phyloP scores from a whole-genome alignment of 2,888 invertebrate genomes.

The Leptarthrus brevirostris region DNA sequence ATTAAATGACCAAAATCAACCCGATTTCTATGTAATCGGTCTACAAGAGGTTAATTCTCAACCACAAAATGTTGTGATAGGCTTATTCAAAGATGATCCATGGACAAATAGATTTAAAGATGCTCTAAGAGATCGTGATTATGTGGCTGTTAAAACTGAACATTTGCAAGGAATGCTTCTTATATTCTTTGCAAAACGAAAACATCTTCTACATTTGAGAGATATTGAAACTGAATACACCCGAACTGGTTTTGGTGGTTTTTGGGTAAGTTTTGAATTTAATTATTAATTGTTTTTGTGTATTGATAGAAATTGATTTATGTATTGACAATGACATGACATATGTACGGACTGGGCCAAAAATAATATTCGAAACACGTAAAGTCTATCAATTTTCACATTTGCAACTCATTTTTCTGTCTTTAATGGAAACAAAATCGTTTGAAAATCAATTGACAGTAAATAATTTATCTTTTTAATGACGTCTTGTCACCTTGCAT shows the following conservation, averaged over 20 bases:
- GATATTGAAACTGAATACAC: slow-evolving; percentile 90
- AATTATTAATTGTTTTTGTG: too few species aligned
- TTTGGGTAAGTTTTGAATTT: slow-evolving; percentile 76
- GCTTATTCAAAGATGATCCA: slow-evolving; percentile 84
- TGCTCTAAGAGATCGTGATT: slow-evolving; percentile 75
- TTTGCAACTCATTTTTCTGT: too few species aligned
- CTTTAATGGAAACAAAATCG: too few species aligned
- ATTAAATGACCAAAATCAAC: slow-evolving; percentile 72
- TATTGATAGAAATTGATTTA: background rate
- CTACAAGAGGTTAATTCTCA: slow-evolving; percentile 91
- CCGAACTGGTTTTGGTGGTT: slow-evolving; percentile 89
- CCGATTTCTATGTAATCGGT: slow-evolving; percentile 88
- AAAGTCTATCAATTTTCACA: too few species aligned
- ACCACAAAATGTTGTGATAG: slow-evolving; percentile 85
- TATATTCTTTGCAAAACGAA: slow-evolving; percentile 80
- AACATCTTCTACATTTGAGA: slow-evolving; percentile 83
- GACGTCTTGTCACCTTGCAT: too few species aligned
- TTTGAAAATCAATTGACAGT: too few species aligned
- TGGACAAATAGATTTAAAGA: slow-evolving; percentile 84
- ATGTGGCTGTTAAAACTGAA: slow-evolving; percentile 82
- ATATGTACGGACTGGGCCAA: too few species aligned
- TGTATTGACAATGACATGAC: too few species aligned
- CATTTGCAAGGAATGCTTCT: slow-evolving; percentile 87
- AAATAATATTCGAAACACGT: too few species aligned
- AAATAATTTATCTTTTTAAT: too few species aligned